Conservation (phyloP, 2,797 vertebrate genomes). For the Gymnodraco acuticeps region DNA sequence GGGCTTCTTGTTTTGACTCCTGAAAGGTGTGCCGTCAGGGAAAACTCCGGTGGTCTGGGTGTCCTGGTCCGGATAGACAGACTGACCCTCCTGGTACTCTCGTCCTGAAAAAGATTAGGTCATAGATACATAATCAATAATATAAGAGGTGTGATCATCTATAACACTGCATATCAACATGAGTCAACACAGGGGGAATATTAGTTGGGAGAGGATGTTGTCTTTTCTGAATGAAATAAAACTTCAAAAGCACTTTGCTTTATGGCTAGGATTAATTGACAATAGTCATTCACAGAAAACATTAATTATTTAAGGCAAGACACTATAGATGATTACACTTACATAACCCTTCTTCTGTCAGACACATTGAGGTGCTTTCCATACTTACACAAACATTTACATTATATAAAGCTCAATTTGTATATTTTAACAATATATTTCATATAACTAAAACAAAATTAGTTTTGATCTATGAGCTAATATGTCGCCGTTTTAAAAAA, state of each 20-base stretch:
- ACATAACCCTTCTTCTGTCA: no score
- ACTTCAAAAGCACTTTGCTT: not conserved
- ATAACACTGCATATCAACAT: not conserved
- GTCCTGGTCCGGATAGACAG: slow-evolving; percentile 86
- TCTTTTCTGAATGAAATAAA: not conserved
- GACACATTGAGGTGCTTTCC: no score
- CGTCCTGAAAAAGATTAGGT: slow-evolving; percentile 78
- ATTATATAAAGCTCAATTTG: no score
- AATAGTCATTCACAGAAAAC: not conserved
- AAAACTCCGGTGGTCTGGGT: slow-evolving; percentile 80
- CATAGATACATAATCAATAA: not conserved
- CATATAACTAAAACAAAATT: no score
- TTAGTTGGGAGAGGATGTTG: not conserved
- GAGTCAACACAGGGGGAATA: not conserved
- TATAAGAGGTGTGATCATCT: not conserved
- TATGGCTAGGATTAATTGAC: not conserved
- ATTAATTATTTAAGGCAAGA: not conserved
- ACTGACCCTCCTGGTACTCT: slow-evolving; percentile 82
- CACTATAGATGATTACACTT: no score
- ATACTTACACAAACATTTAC: no score
- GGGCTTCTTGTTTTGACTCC: slow-evolving; percentile 74
- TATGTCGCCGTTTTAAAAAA: no score
- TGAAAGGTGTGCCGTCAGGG: slow-evolving; percentile 87
- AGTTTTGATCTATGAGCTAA: no score
- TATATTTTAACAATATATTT: no score